Evolutionary conservation across 30 jellyfish, hydroid and myxozoan species (phyloP), one percentile per base, ranked within the genome.

Genomic region (Chironex yamaguchii): DNA sequence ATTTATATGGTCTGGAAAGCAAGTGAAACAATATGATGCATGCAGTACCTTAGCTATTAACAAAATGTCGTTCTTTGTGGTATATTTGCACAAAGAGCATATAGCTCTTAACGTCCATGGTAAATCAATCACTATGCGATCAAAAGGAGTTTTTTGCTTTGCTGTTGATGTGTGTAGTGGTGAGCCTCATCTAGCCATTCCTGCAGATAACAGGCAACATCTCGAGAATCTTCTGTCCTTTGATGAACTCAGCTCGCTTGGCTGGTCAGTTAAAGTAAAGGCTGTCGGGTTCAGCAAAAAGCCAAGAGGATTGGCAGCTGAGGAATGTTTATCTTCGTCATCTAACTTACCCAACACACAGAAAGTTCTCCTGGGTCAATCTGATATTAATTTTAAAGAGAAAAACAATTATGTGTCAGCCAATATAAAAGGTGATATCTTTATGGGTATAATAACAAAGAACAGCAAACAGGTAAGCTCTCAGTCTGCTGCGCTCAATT

Each of bases 31-130:
- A 52, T 71, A 51, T 33, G 50, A 48, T 13, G 53, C 69, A 21
- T 91, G 98, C 71, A 75, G 87, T 1, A 49, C 92, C 2, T 33
- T 89, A 29, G 95, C 98, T 12, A 71, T 91, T 50, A 94, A 91
- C 30, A 86, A 48, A 36, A 66, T 29, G 12, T 76, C 97, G 12
- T 30, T 54, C 0, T 91, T 85, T 28, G 36, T 85, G 22, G 93
- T 86, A 11, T 88, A 85, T 71, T 65, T 53, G 1, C 91, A 72
- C 36, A 72, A 86, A 29, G 96, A 91, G 51, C 67, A 77, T 27
- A 24, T 90, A 21, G 66, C 68, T 0, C 17, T 90, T 58, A 74
- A 74, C 42, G 89, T 90, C 35, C 85, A 87, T 12, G 92, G 35
- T 3, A 84, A 83, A 49, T 74, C 26, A 24, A 29, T 79, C 11